phyloP scores from a whole-genome alignment of 1,140 invertebrate genomes.

The Musca domestica region DNA sequence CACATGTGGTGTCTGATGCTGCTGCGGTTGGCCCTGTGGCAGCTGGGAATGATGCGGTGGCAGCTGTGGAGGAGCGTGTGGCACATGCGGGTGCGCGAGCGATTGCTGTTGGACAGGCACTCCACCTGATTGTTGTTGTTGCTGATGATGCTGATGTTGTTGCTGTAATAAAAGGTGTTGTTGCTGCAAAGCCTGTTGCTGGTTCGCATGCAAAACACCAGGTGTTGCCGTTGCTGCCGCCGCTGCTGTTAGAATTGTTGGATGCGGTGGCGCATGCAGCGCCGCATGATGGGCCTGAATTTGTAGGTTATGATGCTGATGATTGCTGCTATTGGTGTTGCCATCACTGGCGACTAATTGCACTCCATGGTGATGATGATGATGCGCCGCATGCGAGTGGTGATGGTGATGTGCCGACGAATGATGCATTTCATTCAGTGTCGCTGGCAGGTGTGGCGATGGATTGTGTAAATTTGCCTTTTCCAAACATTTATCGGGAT shows the following conservation, averaged over 20 bases:
- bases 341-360: too few species aligned
- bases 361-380: constrained; percentile 35
- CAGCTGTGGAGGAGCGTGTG: neutral
- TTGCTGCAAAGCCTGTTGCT: constrained; percentile 27
- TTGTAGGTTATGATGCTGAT: constrained; percentile 38
- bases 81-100: neutral
- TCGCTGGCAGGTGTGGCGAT: constrained; percentile 17
- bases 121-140: neutral
- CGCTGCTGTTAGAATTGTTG: constrained; percentile 33
- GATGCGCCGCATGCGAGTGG: constrained; percentile 26
- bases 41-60: constrained; percentile 16
- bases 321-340: neutral
- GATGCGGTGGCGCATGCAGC: constrained; percentile 17
- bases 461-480: constrained; percentile 14
- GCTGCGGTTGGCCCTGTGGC: constrained; percentile 24
- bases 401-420: constrained; percentile 30
- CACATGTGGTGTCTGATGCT: constrained; percentile 37
- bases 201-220: constrained; percentile 32
- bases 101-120: constrained; percentile 30
- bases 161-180: constrained; percentile 22
- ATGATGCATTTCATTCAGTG: constrained; percentile 11
- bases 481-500: constrained; percentile 26
- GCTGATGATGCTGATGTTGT: constrained; percentile 12
- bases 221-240: constrained; percentile 30
- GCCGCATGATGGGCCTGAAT: constrained; percentile 36